phyloP scores from a whole-genome alignment of 2,797 vertebrate species.

The Falco cherrug region DNA sequence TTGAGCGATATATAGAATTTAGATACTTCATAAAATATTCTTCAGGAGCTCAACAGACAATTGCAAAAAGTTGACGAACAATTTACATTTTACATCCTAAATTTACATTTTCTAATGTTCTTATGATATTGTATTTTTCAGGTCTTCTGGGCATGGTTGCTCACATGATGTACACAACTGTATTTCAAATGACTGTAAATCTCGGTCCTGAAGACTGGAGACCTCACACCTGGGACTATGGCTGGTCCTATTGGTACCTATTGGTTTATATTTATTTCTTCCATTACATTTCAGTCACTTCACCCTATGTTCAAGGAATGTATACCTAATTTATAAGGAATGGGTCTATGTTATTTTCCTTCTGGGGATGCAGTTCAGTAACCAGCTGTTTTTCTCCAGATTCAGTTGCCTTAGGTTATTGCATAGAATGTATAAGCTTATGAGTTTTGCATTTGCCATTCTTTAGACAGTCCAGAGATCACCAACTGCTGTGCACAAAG shows the following conservation, averaged over 20 bases:
- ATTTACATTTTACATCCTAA: not conserved
- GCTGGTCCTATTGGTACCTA: slow-evolving; percentile 92
- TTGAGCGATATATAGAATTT: not conserved
- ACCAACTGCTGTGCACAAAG: not conserved
- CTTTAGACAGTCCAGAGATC: not conserved
- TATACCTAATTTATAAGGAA: not conserved
- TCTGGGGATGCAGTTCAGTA: not conserved
- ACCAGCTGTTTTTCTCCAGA: not conserved
- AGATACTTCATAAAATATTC: not conserved
- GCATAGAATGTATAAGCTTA: not conserved
- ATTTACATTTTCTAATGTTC: not conserved
- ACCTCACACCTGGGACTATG: slow-evolving; percentile 93
- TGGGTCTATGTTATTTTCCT: not conserved
- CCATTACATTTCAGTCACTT: not conserved
- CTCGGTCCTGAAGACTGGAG: slow-evolving; percentile 95
- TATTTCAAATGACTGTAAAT: slow-evolving; percentile 92
- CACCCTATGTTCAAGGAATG: not conserved
- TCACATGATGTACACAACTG: slow-evolving; percentile 90
- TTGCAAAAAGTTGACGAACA: not conserved
- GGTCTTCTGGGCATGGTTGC: slow-evolving; percentile 89
- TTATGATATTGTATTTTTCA: slow-evolving; percentile 36
- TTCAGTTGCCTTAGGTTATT: not conserved
- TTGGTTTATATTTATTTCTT: not conserved
- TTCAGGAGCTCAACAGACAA: not conserved
- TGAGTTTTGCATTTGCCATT: not conserved